Conservation (phyloP, 2,888 invertebrate species). For the Harpalus rubripes region DNA sequence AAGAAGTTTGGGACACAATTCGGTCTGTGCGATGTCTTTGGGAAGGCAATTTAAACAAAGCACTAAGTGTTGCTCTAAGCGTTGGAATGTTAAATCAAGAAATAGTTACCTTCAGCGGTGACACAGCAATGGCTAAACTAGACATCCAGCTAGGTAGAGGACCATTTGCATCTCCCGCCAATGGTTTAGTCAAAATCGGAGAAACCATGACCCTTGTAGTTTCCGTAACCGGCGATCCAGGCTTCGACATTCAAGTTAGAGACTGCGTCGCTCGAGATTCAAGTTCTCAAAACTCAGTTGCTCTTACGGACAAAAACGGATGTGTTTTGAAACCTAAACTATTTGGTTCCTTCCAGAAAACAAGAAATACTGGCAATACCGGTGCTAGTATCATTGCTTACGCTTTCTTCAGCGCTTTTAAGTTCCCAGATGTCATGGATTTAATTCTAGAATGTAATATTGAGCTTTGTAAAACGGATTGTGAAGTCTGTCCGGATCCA, state of each 20-base stretch:
- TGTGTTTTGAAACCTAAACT: conserved; percentile 89
- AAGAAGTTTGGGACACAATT: conserved; percentile 89
- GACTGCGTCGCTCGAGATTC: conserved; percentile 88
- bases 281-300: conserved; percentile 82
- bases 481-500: conserved; percentile 85
- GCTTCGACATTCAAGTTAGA: conserved; percentile 88
- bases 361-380: conserved; percentile 85
- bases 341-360: conserved; percentile 90
- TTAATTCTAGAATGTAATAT: conserved; percentile 90
- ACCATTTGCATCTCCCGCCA: conserved; percentile 87
- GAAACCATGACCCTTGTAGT: conserved; percentile 90
- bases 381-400: conserved; percentile 88
- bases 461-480: conserved; percentile 89
- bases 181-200: conserved; percentile 89
- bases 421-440: conserved; percentile 92
- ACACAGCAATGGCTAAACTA: conserved; percentile 88
- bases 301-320: conserved; percentile 86
- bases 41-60: conserved; percentile 89
- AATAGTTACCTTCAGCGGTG: conserved; percentile 91
- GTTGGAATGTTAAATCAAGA: conserved; percentile 90
- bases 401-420: conserved; percentile 89
- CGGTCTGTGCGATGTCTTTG: conserved; percentile 88
- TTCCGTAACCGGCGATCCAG: conserved; percentile 88
- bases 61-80: conserved; percentile 85
- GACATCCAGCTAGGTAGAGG: conserved; percentile 89